phyloP scores from a whole-genome alignment of 2,888 invertebrate species.

The Nephrocerus scutellatus region DNA sequence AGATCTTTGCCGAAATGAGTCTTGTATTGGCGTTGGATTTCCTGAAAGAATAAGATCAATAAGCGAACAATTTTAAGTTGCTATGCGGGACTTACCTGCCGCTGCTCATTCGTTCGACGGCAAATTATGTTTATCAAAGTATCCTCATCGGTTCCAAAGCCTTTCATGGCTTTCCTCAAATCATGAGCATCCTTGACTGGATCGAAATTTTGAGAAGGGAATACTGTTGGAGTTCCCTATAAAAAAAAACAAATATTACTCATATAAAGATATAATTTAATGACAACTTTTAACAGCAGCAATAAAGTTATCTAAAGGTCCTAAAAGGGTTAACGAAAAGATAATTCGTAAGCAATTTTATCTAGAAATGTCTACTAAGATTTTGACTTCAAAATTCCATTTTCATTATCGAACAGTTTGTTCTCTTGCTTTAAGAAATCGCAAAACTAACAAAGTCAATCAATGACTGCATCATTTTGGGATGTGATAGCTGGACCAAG shows the following conservation, averaged over 20 bases:
- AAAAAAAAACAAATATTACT: slow-evolving; percentile 10
- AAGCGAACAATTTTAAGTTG: slow-evolving; percentile 49
- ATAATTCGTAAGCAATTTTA: neutral
- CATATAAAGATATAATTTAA: slow-evolving; percentile 1
- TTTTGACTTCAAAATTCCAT: no score
- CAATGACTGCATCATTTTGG: no score
- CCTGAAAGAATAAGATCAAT: slow-evolving; percentile 23
- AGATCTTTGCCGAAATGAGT: slow-evolving; percentile 57
- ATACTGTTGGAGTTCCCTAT: slow-evolving; percentile 60
- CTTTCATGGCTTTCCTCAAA: slow-evolving; percentile 87
- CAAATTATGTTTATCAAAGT: slow-evolving; percentile 79
- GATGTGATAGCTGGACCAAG: no score
- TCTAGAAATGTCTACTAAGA: no score
- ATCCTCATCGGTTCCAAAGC: slow-evolving; percentile 81
- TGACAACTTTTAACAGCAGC: neutral
- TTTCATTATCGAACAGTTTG: no score
- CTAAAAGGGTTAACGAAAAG: neutral
- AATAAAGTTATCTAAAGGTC: neutral
- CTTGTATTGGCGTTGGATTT: slow-evolving; percentile 46
- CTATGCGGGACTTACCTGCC: slow-evolving; percentile 68
- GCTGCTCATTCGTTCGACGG: slow-evolving; percentile 75
- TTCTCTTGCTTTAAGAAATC: no score
- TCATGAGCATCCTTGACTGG: slow-evolving; percentile 72
- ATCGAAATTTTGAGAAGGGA: slow-evolving; percentile 69
- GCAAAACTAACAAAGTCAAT: no score